Evolutionary conservation across 2,797 vertebrate genomes (phyloP).

Genomic region (Diceros bicornis): DNA sequence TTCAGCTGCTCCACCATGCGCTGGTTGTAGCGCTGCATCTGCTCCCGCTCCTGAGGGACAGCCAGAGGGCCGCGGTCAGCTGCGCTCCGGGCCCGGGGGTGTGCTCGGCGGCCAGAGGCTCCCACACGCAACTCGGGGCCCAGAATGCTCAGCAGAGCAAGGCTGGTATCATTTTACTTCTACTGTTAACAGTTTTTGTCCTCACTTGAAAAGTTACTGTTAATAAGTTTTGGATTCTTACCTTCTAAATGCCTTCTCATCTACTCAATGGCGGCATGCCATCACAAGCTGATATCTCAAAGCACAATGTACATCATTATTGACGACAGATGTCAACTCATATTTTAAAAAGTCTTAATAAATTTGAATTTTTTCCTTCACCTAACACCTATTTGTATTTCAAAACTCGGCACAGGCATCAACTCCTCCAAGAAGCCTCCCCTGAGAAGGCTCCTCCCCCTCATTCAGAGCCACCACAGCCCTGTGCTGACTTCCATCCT

Average conservation of each 20-base stretch:
- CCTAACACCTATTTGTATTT: background rate
- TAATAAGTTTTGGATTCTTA: background rate
- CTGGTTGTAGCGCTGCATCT: constrained; percentile 99
- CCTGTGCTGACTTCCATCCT: background rate
- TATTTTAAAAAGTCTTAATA: background rate
- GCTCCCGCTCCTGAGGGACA: constrained; percentile 94
- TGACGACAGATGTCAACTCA: background rate
- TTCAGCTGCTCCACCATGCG: constrained; percentile 96
- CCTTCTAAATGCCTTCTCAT: background rate
- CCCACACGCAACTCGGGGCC: background rate
- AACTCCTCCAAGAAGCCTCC: background rate
- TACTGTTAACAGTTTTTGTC: background rate
- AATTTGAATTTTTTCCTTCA: background rate
- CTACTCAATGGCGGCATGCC: background rate
- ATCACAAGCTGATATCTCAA: background rate
- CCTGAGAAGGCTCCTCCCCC: background rate
- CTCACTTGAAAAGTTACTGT: background rate
- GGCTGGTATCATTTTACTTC: fast-evolving
- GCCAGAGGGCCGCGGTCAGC: background rate
- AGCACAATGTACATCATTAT: background rate
- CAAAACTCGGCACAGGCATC: background rate
- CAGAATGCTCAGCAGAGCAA: background rate
- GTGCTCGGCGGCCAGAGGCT: background rate
- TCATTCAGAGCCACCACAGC: background rate
- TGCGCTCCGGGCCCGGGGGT: fast-evolving